Conservation (phyloP, 2,888 invertebrate genomes). For the Liopterus haemorrhoidalis region DNA sequence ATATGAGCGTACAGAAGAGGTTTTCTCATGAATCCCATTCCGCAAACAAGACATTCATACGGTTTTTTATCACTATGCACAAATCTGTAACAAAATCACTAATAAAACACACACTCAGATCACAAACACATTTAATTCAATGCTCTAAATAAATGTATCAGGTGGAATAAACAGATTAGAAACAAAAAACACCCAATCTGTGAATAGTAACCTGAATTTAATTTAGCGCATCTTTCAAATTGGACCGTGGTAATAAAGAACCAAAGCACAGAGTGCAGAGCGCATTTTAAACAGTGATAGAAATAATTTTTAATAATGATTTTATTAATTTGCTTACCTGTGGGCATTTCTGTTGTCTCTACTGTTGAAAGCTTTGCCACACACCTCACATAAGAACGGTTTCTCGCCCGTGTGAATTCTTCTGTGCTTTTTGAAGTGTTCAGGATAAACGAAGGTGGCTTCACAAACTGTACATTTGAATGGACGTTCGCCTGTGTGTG, state of each 20-base stretch:
- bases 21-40: slow-evolving; percentile 78
- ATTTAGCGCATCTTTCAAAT: no score
- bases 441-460: slow-evolving; percentile 77
- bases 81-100: slow-evolving; percentile 48
- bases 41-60: slow-evolving; percentile 75
- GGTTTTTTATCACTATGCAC: slow-evolving; percentile 83
- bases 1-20: slow-evolving; percentile 72
- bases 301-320: no score
- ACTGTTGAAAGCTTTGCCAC: slow-evolving; percentile 78
- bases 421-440: slow-evolving; percentile 74
- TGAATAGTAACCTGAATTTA: no score
- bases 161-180: no score
- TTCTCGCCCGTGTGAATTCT: slow-evolving; percentile 73
- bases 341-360: slow-evolving; percentile 81
- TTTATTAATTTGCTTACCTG: slow-evolving; percentile 37
- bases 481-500: slow-evolving; percentile 74
- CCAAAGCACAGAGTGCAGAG: no score
- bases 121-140: no score
- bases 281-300: no score
- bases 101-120: no score
- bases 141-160: no score
- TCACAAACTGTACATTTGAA: slow-evolving; percentile 65
- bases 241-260: no score
- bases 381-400: slow-evolving; percentile 69
- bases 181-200: no score